Base-by-base conservation (phyloP, 1,140 invertebrate genomes). In the Maconellicoccus hirsutus region DNA sequence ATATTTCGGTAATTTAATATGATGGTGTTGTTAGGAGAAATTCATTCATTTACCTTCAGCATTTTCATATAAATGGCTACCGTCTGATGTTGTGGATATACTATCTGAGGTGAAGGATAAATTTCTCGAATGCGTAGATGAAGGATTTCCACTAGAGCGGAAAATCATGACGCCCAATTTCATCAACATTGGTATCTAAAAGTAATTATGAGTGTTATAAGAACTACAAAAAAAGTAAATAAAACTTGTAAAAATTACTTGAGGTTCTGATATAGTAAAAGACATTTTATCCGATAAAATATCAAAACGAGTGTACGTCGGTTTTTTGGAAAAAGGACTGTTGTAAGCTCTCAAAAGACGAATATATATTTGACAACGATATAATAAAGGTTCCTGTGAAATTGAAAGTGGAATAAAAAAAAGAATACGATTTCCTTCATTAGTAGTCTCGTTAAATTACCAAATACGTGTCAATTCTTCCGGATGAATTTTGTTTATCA, bases 391-490 rank as follows among this genome's bases (percentile, higher is more conserved):
- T 80, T 96, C 93, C 82, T 86, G 73, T 26, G 74, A 77, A 74
- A 76, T 70, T 73, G 70, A n/a, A 74, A 4, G 21, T 2, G 4
- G 19, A 73, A 38, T 16, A n/a, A 14, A 29, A 19, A 4, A n/a
- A 16, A 29, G 12, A 6, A 26, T 16, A 10, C 66, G 25, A n/a
- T 6, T 38, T 14, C 70, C 8, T 22, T 52, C 21, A 42, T 22
- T 23, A 10, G 26, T 52, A 21, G 12, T 70, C 52, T 70, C 42
- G 7, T 71, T 69, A 71, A 38, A 76, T 73, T 77, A 83, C 83
- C 78, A 94, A 89, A 79, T 94, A 96, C 71, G 88, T 87, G 76
- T 95, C 90, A 77, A 97, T 96, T 80, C 93, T 92, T 3, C 94
- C 94, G 63, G 91, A 89, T 4, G 90, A 86, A 80, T 94, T 92